A percentile compares a stretch with the other conserved stretches of the same genome.
These are phyloP conservation scores for Mythimna loreyi DNA, from an alignment of 2,888 invertebrate species.

Conservation along the genomic window DNA sequence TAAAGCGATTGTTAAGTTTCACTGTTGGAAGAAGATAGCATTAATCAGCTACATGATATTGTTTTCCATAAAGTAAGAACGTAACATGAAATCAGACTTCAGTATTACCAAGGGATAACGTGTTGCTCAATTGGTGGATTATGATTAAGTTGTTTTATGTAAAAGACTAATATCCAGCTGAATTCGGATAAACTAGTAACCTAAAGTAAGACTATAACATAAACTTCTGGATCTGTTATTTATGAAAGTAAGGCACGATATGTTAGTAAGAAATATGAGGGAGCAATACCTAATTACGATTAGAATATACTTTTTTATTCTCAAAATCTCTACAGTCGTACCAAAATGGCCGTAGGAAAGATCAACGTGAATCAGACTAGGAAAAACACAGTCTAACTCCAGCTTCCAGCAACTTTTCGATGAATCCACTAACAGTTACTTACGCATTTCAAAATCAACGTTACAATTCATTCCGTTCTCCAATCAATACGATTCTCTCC, in stretches of 20 bases:
- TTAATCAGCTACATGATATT: background rate
- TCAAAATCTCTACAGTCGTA: too few species aligned
- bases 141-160: too few species aligned
- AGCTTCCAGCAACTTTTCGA: background rate
- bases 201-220: background rate
- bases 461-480: slow-evolving; percentile 1
- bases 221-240: background rate
- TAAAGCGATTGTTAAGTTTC: background rate
- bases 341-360: background rate
- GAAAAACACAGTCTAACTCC: background rate
- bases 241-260: background rate
- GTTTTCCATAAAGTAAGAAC: background rate
- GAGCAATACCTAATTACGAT: background rate
- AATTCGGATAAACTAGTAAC: too few species aligned
- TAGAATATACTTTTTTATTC: background rate
- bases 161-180: too few species aligned
- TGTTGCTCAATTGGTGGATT: too few species aligned
- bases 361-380: background rate
- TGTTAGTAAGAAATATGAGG: background rate
- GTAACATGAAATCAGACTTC: too few species aligned
- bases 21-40: too few species aligned
- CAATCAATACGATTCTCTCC: slow-evolving; percentile 35
- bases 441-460: background rate
- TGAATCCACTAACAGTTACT: background rate
- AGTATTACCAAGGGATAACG: too few species aligned